Percentiles rank a stretch among this genome's conserved stretches.
phyloP scores from a whole-genome alignment of 2,888 invertebrate genomes.

The Altica lythri region DNA sequence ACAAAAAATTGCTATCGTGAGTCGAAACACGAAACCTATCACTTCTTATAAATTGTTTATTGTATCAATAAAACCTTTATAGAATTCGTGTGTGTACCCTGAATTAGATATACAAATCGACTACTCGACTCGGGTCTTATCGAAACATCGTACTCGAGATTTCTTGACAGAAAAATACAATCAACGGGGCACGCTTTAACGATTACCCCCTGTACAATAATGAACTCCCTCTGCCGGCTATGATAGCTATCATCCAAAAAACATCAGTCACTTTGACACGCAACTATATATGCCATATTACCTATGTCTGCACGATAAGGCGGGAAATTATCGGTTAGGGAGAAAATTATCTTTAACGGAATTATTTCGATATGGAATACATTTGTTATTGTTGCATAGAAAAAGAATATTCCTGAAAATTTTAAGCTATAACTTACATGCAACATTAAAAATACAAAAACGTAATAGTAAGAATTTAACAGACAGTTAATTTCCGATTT shows the following conservation, averaged over 20 bases:
- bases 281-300: constrained; percentile 23
- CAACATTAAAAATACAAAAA: too few species aligned
- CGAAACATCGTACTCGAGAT: constrained; percentile 18
- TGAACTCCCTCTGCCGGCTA: constrained; percentile 23
- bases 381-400: too few species aligned
- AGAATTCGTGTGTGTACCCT: constrained; percentile 9
- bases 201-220: constrained; percentile 21
- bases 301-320: constrained; percentile 18
- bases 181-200: constrained; percentile 23
- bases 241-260: constrained; percentile 29
- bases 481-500: too few species aligned
- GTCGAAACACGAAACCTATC: constrained; percentile 11
- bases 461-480: too few species aligned
- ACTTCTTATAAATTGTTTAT: constrained; percentile 20
- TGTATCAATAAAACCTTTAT: constrained; percentile 18
- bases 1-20: constrained; percentile 6
- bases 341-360: constrained; percentile 10
- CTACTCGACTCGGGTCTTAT: constrained; percentile 18
- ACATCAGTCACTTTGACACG: constrained; percentile 35
- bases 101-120: constrained; percentile 22
- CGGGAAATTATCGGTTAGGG: constrained; percentile 18
- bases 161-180: constrained; percentile 30
- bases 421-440: too few species aligned
- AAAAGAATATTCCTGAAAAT: too few species aligned
- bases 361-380: constrained; percentile 1